A percentile compares a stretch with the other conserved stretches of the same genome.
These are phyloP conservation scores for Diadophis punctatus DNA, from an alignment of 2,113 vertebrate species.

Conservation along the genomic window DNA sequence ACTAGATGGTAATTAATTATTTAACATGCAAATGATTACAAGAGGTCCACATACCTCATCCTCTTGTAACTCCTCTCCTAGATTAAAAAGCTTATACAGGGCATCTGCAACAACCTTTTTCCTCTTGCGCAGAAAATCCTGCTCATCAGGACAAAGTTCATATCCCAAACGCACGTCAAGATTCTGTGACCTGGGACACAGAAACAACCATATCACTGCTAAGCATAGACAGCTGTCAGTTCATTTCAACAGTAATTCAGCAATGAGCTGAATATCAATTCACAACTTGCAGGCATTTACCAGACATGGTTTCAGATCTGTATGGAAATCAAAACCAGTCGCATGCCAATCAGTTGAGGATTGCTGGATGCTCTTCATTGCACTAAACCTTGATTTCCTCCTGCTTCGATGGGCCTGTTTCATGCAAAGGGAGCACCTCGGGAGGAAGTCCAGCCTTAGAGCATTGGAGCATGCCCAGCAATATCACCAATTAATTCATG, in stretches of 20 bases:
- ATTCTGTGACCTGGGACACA: conserved; percentile 59
- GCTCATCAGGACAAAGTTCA: conserved; percentile 73
- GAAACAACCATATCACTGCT: conserved; percentile 16
- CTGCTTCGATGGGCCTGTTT: not conserved
- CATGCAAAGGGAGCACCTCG: not conserved
- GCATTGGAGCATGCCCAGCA: not conserved
- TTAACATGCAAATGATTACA: not conserved
- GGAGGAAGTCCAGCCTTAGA: not conserved
- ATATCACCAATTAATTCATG: not conserved
- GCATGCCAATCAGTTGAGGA: not conserved
- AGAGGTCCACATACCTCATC: conserved; percentile 65
- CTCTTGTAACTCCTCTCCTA: conserved; percentile 61
- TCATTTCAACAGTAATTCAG: conserved; percentile 17
- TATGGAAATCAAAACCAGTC: not conserved
- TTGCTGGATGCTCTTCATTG: not conserved
- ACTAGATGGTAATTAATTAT: not conserved
- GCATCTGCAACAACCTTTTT: conserved; percentile 70
- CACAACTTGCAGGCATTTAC: not conserved
- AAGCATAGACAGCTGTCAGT: not conserved
- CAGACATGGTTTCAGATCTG: not conserved
- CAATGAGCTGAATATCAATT: not conserved
- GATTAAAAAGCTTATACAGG: conserved; percentile 68
- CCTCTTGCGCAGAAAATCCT: conserved; percentile 75
- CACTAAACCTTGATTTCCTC: not conserved
- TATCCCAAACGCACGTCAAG: conserved; percentile 77